Percentiles rank a stretch among this genome's conserved stretches.
These are phyloP conservation scores for Siphonodentalium dalli DNA, from an alignment of 2,888 invertebrate species.

Conservation along the genomic window DNA sequence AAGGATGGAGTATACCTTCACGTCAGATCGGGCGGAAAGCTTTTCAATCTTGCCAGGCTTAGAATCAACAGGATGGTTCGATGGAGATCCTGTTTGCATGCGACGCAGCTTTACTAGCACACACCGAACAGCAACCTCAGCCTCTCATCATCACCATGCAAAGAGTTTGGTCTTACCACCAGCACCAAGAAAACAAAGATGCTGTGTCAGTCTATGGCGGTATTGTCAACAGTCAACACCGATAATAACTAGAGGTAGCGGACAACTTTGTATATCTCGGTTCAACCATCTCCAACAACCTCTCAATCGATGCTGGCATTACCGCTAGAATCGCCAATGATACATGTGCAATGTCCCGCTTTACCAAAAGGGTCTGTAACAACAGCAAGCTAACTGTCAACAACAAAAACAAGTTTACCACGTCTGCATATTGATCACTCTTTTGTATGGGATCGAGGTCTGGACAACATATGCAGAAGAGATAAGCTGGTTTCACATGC, in stretches of 20 bases:
- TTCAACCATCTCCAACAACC: constrained; percentile 2
- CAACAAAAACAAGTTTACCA: no score
- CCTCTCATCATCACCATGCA: no score
- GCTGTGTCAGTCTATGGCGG: background rate
- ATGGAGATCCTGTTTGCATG: constrained; percentile 19
- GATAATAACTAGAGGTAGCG: constrained; percentile 4
- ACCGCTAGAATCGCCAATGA: constrained; percentile 12
- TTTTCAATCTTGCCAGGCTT: constrained; percentile 2
- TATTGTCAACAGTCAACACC: background rate
- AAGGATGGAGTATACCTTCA: constrained; percentile 11
- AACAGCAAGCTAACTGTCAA: constrained; percentile 7
- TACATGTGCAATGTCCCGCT: background rate
- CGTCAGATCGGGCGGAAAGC: no score
- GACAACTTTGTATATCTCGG: constrained; percentile 16
- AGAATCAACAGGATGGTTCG: constrained; percentile 5
- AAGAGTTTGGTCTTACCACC: constrained; percentile 3
- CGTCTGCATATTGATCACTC: constrained; percentile 12
- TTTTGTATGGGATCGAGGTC: constrained; percentile 8
- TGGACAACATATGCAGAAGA: no score
- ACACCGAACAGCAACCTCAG: no score
- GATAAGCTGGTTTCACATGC: background rate
- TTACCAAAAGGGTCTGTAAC: constrained; percentile 8
- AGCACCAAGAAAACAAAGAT: constrained; percentile 6
- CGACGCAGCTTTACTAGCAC: constrained; percentile 11
- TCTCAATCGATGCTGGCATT: constrained; percentile 14